Evolutionary conservation across 2,888 invertebrate species (phyloP).

Genomic region (Cephus rjabovi): DNA sequence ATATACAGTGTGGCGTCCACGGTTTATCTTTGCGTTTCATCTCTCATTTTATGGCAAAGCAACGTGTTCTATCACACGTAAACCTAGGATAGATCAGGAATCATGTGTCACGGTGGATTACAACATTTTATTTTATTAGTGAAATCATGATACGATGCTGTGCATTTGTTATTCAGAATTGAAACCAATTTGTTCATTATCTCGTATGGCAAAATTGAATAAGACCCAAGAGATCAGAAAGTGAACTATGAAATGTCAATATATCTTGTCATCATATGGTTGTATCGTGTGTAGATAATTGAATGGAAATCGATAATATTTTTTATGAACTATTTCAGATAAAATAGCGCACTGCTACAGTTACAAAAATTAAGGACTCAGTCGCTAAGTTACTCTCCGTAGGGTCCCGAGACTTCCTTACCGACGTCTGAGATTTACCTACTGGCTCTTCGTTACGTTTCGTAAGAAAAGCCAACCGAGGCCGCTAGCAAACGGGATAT

Average conservation of each 20-base stretch:
- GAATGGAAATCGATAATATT: not conserved
- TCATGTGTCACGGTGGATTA: not conserved
- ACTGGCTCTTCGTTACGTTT: not conserved
- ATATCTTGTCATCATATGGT: not conserved
- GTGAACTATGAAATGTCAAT: not conserved
- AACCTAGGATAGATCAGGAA: not conserved
- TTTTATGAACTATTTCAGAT: not conserved
- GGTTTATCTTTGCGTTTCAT: slow-evolving; percentile 8
- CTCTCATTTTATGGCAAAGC: slow-evolving; percentile 2
- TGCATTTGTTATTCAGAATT: not conserved
- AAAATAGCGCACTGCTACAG: not conserved
- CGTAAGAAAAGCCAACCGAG: not conserved
- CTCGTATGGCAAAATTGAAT: not conserved
- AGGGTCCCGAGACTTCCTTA: not conserved
- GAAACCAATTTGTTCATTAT: not conserved
- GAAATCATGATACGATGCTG: not conserved
- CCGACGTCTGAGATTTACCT: not conserved
- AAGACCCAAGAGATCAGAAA: not conserved
- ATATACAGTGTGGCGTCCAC: slow-evolving; percentile 3
- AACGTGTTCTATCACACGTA: not conserved
- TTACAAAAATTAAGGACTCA: not conserved
- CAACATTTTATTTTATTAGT: not conserved
- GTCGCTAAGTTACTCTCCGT: not conserved
- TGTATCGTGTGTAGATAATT: not conserved
- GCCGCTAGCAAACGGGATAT: not conserved